Base-by-base conservation (phyloP, 2,113 vertebrate genomes). In the Tetrao urogallus region DNA sequence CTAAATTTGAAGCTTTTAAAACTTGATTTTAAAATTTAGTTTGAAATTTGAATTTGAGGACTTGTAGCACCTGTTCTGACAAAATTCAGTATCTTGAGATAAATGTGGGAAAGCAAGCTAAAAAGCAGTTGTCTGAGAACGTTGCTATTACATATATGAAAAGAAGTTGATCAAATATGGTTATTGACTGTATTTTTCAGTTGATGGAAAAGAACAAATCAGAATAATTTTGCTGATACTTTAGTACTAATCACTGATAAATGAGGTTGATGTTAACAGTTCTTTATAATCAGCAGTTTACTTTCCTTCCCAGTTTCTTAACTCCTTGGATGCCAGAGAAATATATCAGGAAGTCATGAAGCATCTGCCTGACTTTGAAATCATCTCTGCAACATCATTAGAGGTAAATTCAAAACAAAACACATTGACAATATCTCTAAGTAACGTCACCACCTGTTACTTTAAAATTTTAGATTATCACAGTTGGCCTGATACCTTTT, bases 271-370 rank as follows among this genome's bases (percentile, higher is more conserved):
- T 69, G 17, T 78, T 88, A 84, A 13, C 54, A 89, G 61, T 94
- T 83, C 42, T 30, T 47, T 85, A 12, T 61, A 91, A 67, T 82
- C 74, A 94, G 73, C 12, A 72, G 30, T 43, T 90, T 89, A 70
- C 78, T 66, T 97, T 50, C 34, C 75, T 95, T 97, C 89, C 32
- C 97, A 99, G 99, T 98, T 98, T 96, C 94, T 99, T 77, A 97
- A 97, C n/a, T 98, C 98, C 82, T 96, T 99, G 97, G 99, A 99
- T 96, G 97, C 98, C 73, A 99, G 95, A 97, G 99, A 99, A 96
- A 98, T 99, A 93, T 99, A 99, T 96, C 95, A 82, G 69, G 98
- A 98, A 97, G 98, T 99, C 94, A 98, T 99, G 91, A 88, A 97
- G 60, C 98, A 98, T 81, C 98, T 99, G 66, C 99, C 99, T 64